Base-by-base conservation (phyloP, 2,797 vertebrate genomes). In the Scolopax rusticola region DNA sequence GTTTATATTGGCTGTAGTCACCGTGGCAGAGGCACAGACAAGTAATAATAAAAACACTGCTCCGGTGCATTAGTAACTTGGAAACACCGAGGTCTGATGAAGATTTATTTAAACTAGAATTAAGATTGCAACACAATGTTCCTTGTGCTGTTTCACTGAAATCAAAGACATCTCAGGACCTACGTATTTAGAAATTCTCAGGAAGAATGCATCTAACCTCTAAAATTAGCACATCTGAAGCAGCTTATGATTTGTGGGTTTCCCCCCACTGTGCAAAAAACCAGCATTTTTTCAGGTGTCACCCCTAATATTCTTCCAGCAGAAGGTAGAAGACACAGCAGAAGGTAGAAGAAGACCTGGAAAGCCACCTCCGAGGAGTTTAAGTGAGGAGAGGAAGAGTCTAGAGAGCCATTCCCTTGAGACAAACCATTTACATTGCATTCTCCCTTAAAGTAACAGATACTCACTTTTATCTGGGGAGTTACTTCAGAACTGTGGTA, bases 391-490 rank as follows among this genome's bases (percentile, higher is more conserved):
- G 16, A 41, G 15, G 45, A 50, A 32, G 43, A 0, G 7, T 4
- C 45, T n/a, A 12, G 54, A 51, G 61, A 3, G 59, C 32, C 43
- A 2, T 32, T 51, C 16, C 38, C 45, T 27, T 32, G 32, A 45
- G 36, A 36, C 0, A 6, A 16, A 36, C 19, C 28, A 4, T 3
- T 16, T 19, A 6, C 10, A 18, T 36, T 15, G 15, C 32, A 32
- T 27, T 27, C 54, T 30, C 30, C 5, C 16, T 16, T 7, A 9
- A 16, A 47, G 25, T 7, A 33, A 18, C 32, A 18, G 36, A 13
- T 61, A 32, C 4, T 11, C 19, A 7, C 43, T 20, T 32, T 45
- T 32, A 28, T 3, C 1, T 47, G 36, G 2, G 0, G 4, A 12
- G 21, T 36, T 27, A 43, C 27, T 36, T 18, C 50, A 73, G 68